Conservation (phyloP, 1,140 invertebrate genomes). For the Lepidurus apus region DNA sequence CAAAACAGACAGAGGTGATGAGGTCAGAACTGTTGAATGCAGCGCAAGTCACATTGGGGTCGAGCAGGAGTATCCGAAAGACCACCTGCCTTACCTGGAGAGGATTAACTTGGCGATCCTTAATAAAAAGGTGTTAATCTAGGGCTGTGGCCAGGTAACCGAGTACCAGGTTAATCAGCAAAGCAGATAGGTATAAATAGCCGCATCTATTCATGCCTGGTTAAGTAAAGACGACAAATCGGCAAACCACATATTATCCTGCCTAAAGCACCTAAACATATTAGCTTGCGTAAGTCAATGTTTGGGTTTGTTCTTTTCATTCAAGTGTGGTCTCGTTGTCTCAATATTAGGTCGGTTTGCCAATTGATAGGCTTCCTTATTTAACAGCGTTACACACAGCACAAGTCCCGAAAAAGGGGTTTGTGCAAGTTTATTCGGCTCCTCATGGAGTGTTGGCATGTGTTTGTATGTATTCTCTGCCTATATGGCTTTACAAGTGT, state of each 20-base stretch:
- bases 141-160: too few species aligned
- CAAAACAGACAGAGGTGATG: too few species aligned
- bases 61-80: too few species aligned
- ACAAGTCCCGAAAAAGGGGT: not conserved
- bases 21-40: too few species aligned
- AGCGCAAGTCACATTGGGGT: too few species aligned
- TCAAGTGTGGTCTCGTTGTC: slow-evolving; percentile 4
- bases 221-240: not conserved
- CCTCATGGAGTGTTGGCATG: slow-evolving; percentile 3
- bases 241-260: not conserved
- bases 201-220: too few species aligned
- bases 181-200: too few species aligned
- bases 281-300: slow-evolving; percentile 1
- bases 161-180: too few species aligned
- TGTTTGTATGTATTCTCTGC: not conserved
- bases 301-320: slow-evolving; percentile 3
- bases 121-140: too few species aligned
- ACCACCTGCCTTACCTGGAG: too few species aligned
- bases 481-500: slow-evolving; percentile 1
- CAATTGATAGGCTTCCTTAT: slow-evolving; percentile 19
- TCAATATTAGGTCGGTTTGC: slow-evolving; percentile 6
- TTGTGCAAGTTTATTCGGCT: slow-evolving; percentile 12
- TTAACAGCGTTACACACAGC: not conserved
- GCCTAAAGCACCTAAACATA: not conserved
- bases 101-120: too few species aligned